A percentile compares a stretch with the other conserved stretches of the same genome.
phyloP scores from a whole-genome alignment of 2,113 vertebrate species.

The Garra rufa region DNA sequence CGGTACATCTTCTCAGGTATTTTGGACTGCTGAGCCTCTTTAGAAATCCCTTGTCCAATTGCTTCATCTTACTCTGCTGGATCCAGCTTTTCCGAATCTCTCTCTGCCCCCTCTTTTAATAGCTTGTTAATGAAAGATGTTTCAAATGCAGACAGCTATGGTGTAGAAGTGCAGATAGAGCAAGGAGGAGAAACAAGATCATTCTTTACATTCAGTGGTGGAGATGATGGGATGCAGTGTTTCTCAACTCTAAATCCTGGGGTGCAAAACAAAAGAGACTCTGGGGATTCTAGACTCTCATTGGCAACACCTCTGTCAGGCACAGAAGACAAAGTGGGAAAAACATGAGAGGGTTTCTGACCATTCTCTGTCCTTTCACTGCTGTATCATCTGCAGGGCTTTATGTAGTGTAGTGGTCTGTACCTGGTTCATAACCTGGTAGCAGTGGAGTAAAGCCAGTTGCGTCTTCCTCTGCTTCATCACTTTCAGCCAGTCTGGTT shows the following conservation, averaged over 20 bases:
- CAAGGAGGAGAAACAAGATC: conserved; percentile 34
- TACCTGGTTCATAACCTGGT: too few species aligned
- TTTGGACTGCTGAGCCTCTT: conserved; percentile 5
- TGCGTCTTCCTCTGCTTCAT: too few species aligned
- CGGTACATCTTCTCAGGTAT: conserved; percentile 40
- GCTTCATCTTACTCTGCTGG: conserved; percentile 27
- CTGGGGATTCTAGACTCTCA: conserved; percentile 75
- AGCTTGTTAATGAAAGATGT: conserved; percentile 75
- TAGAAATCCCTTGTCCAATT: conserved; percentile 38
- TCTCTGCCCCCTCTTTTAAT: conserved; percentile 74
- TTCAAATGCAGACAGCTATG: conserved; percentile 72
- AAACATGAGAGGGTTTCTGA: neutral
- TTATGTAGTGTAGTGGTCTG: too few species aligned
- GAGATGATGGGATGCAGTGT: conserved; percentile 37
- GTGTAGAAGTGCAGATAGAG: conserved; percentile 56
- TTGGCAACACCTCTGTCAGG: neutral
- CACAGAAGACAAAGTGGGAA: conserved; percentile 14
- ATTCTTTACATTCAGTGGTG: conserved; percentile 47
- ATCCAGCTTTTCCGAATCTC: neutral
- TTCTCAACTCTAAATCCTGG: conserved; percentile 79
- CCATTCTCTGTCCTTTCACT: conserved; percentile 29
- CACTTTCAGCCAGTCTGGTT: too few species aligned
- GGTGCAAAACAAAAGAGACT: conserved; percentile 80
- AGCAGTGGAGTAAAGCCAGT: too few species aligned
- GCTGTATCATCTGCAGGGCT: too few species aligned